Base-by-base conservation (phyloP, 1,140 invertebrate species). In the Macrobrachium rosenbergii region DNA sequence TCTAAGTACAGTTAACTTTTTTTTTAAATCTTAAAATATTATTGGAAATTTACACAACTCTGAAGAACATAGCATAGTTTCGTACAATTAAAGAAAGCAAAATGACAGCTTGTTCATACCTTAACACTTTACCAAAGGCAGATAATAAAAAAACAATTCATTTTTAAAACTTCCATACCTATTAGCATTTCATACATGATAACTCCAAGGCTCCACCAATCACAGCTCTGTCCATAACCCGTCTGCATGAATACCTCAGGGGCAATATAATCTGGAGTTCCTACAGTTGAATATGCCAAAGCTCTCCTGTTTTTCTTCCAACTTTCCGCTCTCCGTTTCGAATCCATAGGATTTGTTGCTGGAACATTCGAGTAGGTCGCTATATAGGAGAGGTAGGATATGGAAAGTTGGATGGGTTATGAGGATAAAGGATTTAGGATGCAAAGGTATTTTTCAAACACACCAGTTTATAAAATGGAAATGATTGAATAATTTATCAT, bases 141-240 rank as follows among this genome's bases (percentile, higher is more conserved):
- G 52, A 21, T 45, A 10, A 72, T 19, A 67, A 37, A 7, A 23
- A 23, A 28, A 37, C 3, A 37, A 37, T 37, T 37, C 28, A 37
- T 37, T 37, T 2, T 37, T 37, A 37, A 37, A 14, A 17, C 10
- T 10, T 14, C 88, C 93, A 91, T 92, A 95, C 96, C 98, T 93
- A 99, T 99, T 82, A 99, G 94, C 99, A 99, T 99, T 94, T 99
- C 99, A 93, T 99, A 99, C 99, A 99, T 99, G 90, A 99, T 99
- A 73, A 99, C 99, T 72, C 99, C 99, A 72, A 99, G 93, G 80
- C 98, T 99, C 99, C 99, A 99, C 97, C 98, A 99, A 93, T 99
- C 99, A 91, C 98, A 99, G 78, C 97, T 96, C 62, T 97, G 96
- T 2, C 96, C 97, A 92, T 99, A 99, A 82, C 99, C 99, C 43